Evolutionary conservation across 2,797 vertebrate species (phyloP), one percentile per base, ranked within the genome.

Genomic region (Alosa sapidissima): DNA sequence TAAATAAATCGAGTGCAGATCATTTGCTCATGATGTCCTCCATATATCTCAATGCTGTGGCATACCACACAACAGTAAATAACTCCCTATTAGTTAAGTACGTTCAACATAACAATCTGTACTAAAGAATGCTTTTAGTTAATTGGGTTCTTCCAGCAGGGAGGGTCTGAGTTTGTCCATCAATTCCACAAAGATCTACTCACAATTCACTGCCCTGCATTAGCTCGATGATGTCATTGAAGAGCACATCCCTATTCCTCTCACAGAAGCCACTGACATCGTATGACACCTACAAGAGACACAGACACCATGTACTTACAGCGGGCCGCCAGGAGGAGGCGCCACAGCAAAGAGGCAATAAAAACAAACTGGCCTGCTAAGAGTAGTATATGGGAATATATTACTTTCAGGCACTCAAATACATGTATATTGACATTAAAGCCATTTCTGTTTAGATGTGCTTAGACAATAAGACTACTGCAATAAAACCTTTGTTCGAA

Each of bases 151-250:
- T 47, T 78, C 41, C 41, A 19, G 0, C 21, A 36, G 72, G 68
- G 5, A 21, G 41, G 72, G 13, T 33, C 5, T 36, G 33, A 28
- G 33, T 21, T 36, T 78, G 45, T 78, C 72, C 72, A 16, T 41
- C 41, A 41, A 0, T 78, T 3, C 13, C 13, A 16, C 72, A 0
- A 16, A 9, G 36, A 45, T 5, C 68, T 33, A 93, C 95, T 96
- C 87, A 96, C 96, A 95, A 95, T 89, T 96, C 95, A 49, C 96
- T 96, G 94, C 95, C 95, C 90, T 97, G 96, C 96, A 97, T 96
- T 90, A 97, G 91, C 90, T 96, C 96, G 2, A 97, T 96, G 86
- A 97, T 96, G 91, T 97, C 96, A 13, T 89, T 94, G 49, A 96
- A 97, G 60, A 97, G 91, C 0, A 97, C 96, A 5, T 97, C 96